Base-by-base conservation (phyloP, 2,888 invertebrate genomes). In the Coenonympha arcania region DNA sequence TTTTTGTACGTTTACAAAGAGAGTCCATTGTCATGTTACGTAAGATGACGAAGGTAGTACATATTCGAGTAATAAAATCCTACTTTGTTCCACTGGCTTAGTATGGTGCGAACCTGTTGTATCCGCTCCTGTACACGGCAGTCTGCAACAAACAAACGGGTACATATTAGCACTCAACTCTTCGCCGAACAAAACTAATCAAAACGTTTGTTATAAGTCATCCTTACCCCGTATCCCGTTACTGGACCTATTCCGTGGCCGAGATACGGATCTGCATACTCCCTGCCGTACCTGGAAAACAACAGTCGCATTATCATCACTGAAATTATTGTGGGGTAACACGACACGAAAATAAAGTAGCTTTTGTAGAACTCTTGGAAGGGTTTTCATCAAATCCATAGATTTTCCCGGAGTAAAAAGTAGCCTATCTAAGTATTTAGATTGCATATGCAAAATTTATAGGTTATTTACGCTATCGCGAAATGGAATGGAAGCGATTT, bases 171-270 rank as follows among this genome's bases (percentile, higher is more conserved):
- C 0, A 41, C 9, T 6, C 3, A 22, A 37, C 6, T 11, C 20
- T 6, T 6, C 37, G 20, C 22, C 9, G 6, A n/a, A 13, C 36
- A 20, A 36, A 19, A 20, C 18, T n/a, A 16, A 36, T 16, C 20
- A 8, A 11, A 3, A 36, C 6, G 20, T 26, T 40, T 4, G 15
- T 24, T 3, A 9, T 1, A 15, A 28, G 11, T 3, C 18, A 34
- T 19, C 76, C 91, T 91, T 90, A 98, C 97, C 91, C 96, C 97
- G 85, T 98, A 98, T 73, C 97, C 96, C 64, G 98, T 94, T 69
- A 98, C 94, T 66, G 98, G 98, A 74, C 98, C 98, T 79, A 98
- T 96, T 60, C 96, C 93, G 87, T 97, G 97, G 64, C 94, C 95
- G 74, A 98, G 88, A 87, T 96, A 97, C 53, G 96, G 96, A 86